Percentiles rank a stretch among this genome's conserved stretches.
Evolutionary conservation across 2,797 vertebrate genomes (phyloP).

Genomic region (Platyrinchus mystaceus): DNA sequence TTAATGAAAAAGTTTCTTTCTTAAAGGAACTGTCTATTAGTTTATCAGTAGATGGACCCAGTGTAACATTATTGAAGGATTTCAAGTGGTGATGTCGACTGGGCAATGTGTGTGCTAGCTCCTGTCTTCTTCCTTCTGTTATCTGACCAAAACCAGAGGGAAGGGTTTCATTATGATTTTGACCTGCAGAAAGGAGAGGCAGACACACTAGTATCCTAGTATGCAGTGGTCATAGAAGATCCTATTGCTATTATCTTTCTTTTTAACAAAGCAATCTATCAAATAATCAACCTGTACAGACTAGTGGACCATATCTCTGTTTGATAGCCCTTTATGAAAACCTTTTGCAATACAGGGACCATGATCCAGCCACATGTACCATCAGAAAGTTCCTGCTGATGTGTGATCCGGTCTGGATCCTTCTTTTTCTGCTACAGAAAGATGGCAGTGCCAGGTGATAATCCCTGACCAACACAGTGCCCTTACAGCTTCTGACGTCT

Average conservation of each 20-base stretch:
- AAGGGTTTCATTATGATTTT: background rate
- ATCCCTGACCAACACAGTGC: background rate
- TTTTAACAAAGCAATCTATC: background rate
- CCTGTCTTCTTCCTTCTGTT: background rate
- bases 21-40: background rate
- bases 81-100: background rate
- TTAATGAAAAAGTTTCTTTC: background rate
- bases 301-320: background rate
- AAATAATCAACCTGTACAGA: background rate
- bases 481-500: background rate
- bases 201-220: background rate
- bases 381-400: background rate
- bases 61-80: background rate
- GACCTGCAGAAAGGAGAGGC: background rate
- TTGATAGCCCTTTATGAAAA: background rate
- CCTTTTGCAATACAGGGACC: background rate
- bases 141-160: background rate
- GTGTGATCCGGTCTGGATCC: background rate
- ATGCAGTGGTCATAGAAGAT: background rate
- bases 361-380: rapidly evolving
- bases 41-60: background rate
- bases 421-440: background rate
- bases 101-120: background rate
- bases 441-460: background rate
- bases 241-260: background rate